Evolutionary conservation across 1,140 invertebrate genomes (phyloP), one percentile per base, ranked within the genome.

Genomic region (Heliconius melpomene): DNA sequence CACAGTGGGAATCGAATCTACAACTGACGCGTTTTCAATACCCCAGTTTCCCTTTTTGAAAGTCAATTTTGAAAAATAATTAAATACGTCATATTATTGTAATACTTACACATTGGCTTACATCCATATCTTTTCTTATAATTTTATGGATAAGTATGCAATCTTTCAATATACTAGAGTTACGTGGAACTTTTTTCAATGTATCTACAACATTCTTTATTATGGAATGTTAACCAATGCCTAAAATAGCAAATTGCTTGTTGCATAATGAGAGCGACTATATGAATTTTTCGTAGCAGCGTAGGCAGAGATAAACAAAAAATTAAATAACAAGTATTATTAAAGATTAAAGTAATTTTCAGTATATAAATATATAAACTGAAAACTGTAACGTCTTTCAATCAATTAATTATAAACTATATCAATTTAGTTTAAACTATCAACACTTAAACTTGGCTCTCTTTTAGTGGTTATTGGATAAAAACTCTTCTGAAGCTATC

Each of bases 401-500:
- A 5, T 46, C 23, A 23, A 38, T 60, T 40, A 60, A 16, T 46
- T 52, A 11, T 74, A 74, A 57, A 75, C 29, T 36, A 57, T 60
- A 29, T 16, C 20, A 60, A 18, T 26, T 57, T 54, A 23, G 0
- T 46, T 46, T 46, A 16, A 46, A 46, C 40, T 46, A 46, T 46
- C 40, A 46, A 54, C 52, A 57, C 52, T 38, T 23, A 60, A 60
- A 75, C 52, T 75, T 23, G 13, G 26, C 20, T 75, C 36, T 75
- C 54, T 75, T 60, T 54, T 60, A 52, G 72, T 79, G 23, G 40
- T 46, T 74, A 79, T 71, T 66, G 60, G 52, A 46, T 79, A 72
- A 79, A 79, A 75, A 79, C 40, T 36, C 26, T 70, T 75, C 60
- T 50, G 38, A 72, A 66, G 72, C 36, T 74, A 75, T 36, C 75